phyloP scores from a whole-genome alignment of 1,140 invertebrate genomes.

The Aleiodes sp. region DNA sequence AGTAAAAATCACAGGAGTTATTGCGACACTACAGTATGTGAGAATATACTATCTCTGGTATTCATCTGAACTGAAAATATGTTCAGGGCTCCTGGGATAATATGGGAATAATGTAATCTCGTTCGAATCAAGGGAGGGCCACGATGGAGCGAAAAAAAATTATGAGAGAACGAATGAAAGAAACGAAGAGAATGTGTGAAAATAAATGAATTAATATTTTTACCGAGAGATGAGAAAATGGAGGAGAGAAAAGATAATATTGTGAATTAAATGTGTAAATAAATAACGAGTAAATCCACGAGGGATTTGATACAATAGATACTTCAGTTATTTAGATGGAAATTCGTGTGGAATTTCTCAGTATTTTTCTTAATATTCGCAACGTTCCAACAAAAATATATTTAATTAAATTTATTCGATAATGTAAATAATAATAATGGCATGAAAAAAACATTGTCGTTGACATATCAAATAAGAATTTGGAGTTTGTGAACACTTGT shows the following conservation, averaged over 20 bases:
- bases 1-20: conserved; percentile 37
- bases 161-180: not conserved
- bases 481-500: not conserved
- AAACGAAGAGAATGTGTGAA: not conserved
- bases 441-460: not conserved
- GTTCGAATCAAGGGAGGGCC: too few relatives aligned
- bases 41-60: conserved; percentile 35
- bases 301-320: not conserved
- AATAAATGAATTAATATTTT: conserved; percentile 11
- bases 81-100: not conserved
- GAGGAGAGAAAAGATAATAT: not conserved
- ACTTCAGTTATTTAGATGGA: too few relatives aligned
- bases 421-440: conserved; percentile 1
- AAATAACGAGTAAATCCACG: not conserved
- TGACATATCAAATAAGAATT: conserved; percentile 8
- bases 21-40: conserved; percentile 33
- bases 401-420: not conserved
- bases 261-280: not conserved
- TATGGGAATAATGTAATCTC: not conserved
- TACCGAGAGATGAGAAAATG: not conserved
- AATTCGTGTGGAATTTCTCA: not conserved
- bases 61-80: conserved; percentile 39
- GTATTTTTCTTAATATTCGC: not conserved
- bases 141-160: too few relatives aligned
- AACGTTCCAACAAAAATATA: not conserved